Evolutionary conservation across 2,113 vertebrate species (phyloP).

Genomic region (Eubucco bourcierii): DNA sequence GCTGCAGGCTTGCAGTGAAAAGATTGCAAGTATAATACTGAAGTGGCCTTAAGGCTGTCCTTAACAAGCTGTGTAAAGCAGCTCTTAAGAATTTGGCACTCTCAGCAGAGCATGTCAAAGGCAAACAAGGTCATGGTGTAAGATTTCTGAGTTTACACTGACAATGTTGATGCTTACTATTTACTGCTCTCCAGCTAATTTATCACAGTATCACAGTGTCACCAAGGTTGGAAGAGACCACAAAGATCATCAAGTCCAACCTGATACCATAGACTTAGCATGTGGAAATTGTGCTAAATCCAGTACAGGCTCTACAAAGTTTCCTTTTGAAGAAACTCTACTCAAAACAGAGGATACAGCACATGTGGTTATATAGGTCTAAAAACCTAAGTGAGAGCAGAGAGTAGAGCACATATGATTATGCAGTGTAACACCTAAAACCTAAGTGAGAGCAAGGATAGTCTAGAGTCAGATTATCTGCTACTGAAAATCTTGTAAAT

Average conservation of each 20-base stretch:
- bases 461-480: not conserved
- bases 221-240: too few species aligned
- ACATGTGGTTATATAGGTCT: not conserved
- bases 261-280: too few species aligned
- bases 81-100: not conserved
- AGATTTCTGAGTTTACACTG: not conserved
- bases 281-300: not conserved
- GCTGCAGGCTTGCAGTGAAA: not conserved
- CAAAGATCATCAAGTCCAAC: too few species aligned
- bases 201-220: too few species aligned
- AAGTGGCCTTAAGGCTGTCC: not conserved
- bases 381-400: not conserved
- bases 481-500: not conserved
- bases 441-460: not conserved
- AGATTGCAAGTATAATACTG: rapidly evolving
- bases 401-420: not conserved
- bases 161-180: not conserved
- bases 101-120: not conserved
- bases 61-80: not conserved
- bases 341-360: not conserved
- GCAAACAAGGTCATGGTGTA: rapidly evolving
- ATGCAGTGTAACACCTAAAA: not conserved
- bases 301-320: not conserved
- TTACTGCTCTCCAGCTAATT: not conserved
- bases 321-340: not conserved